Percentiles rank a stretch among this genome's conserved stretches.
These are phyloP conservation scores for Dunckerocampus dactyliophorus DNA, from an alignment of 2,113 vertebrate genomes.

Conservation along the genomic window DNA sequence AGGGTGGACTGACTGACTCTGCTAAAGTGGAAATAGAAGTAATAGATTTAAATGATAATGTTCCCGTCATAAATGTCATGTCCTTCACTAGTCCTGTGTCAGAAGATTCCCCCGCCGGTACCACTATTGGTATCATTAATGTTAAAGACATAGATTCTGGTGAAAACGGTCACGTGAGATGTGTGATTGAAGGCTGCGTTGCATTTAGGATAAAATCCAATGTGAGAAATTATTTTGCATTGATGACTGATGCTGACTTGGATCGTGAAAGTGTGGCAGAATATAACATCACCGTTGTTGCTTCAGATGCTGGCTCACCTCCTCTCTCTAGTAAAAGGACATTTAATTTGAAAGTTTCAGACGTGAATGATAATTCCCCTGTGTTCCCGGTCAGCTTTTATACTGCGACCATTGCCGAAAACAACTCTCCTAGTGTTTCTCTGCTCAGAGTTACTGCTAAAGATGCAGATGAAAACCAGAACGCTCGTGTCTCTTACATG, in stretches of 20 bases:
- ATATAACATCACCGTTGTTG: constrained; percentile 57
- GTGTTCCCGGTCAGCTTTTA: constrained; percentile 19
- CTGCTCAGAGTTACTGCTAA: constrained; percentile 15
- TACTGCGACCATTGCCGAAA: constrained; percentile 30
- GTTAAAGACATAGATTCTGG: constrained; percentile 57
- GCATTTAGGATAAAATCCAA: constrained; percentile 59
- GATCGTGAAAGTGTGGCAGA: constrained; percentile 53
- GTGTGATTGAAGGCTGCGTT: constrained; percentile 33
- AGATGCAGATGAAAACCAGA: constrained; percentile 48
- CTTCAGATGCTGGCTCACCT: constrained; percentile 50
- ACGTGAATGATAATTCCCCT: constrained; percentile 56
- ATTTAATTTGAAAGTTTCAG: constrained; percentile 31
- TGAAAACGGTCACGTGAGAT: constrained; percentile 53
- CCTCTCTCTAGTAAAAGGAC: constrained; percentile 22
- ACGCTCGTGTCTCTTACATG: constrained; percentile 67
- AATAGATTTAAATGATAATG: constrained; percentile 60
- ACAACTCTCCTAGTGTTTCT: constrained; percentile 35
- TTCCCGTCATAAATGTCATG: constrained; percentile 53
- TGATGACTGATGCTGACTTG: constrained; percentile 46
- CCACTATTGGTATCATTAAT: constrained; percentile 59
- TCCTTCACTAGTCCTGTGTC: constrained; percentile 52
- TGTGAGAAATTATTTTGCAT: constrained; percentile 56
- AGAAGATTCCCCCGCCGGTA: constrained; percentile 51
- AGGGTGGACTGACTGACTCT: constrained; percentile 51
- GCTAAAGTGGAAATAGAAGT: constrained; percentile 60